Percentiles rank a stretch among this genome's conserved stretches.
phyloP scores from a whole-genome alignment of 2,113 vertebrate species.

The Chaenocephalus aceratus region DNA sequence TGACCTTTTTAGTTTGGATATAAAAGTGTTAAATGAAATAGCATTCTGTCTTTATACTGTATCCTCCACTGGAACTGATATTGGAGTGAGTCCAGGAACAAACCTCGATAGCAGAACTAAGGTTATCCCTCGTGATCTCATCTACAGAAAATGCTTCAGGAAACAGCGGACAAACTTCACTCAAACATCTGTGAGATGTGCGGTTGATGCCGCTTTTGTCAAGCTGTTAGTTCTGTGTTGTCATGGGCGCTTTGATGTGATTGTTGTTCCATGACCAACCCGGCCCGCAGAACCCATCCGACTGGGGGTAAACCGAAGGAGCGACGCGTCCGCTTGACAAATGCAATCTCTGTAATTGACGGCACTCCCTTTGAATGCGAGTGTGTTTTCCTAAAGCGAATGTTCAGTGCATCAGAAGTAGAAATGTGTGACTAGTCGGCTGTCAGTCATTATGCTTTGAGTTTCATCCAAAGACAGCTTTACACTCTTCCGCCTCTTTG shows the following conservation, averaged over 20 bases:
- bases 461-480: neutral
- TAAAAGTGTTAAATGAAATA: neutral
- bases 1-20: neutral
- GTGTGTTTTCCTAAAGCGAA: neutral
- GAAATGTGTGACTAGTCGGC: neutral
- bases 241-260: constrained; percentile 51
- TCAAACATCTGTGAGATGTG: constrained; percentile 9
- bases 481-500: neutral
- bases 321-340: constrained; percentile 22
- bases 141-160: constrained; percentile 18
- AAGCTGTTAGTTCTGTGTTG: constrained; percentile 54
- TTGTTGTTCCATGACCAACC: constrained; percentile 65
- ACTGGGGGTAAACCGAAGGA: constrained; percentile 29
- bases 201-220: constrained; percentile 53
- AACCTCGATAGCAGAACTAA: constrained; percentile 30
- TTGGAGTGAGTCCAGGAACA: constrained; percentile 18
- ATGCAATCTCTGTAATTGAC: constrained; percentile 38
- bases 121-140: constrained; percentile 25
- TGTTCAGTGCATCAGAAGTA: neutral
- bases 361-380: neutral
- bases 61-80: constrained; percentile 5
- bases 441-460: constrained; percentile 8
- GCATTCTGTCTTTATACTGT: neutral
- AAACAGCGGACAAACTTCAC: constrained; percentile 13
- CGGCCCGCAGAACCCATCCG: constrained; percentile 51